A percentile compares a stretch with the other conserved stretches of the same genome.
Conservation (phyloP, 2,113 vertebrate species). For the Pollimyrus isidori region DNA sequence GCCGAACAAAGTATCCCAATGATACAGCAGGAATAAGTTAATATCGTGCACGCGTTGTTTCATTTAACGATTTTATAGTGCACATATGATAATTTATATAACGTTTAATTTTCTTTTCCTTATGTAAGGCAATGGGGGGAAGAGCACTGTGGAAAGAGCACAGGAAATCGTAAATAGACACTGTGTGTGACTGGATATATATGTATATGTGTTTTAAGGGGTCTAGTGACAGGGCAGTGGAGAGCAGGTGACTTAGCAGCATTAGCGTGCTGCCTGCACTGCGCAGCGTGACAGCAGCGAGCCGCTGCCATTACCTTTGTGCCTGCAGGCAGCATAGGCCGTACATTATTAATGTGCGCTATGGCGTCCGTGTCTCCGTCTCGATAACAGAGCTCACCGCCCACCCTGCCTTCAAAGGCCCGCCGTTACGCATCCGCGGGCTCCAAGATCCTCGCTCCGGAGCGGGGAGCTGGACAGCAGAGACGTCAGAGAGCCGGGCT, state of each 20-base stretch:
- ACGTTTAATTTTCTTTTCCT: not conserved
- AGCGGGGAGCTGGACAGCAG: not conserved
- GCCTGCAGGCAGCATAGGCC: constrained; percentile 63
- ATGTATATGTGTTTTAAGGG: not conserved
- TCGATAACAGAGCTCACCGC: constrained; percentile 67
- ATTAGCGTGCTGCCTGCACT: constrained; percentile 46
- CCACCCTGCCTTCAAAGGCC: constrained; percentile 62
- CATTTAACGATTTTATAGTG: not conserved
- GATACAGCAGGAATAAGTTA: not conserved
- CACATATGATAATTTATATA: not conserved
- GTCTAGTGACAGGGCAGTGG: not conserved
- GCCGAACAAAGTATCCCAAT: not conserved
- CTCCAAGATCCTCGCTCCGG: not conserved
- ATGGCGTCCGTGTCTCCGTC: constrained; percentile 68
- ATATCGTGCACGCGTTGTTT: not conserved
- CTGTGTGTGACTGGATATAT: not conserved
- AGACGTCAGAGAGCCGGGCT: not conserved
- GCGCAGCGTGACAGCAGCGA: constrained; percentile 65
- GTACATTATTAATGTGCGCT: constrained; percentile 77
- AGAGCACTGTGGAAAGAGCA: not conserved
- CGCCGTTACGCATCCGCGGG: not conserved
- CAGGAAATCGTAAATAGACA: not conserved
- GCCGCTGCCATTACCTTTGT: constrained; percentile 67
- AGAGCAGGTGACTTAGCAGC: constrained; percentile 23
- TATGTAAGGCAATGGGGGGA: not conserved